Evolutionary conservation across 2,113 vertebrate genomes (phyloP).

Genomic region (Emydocephalus ijimae): DNA sequence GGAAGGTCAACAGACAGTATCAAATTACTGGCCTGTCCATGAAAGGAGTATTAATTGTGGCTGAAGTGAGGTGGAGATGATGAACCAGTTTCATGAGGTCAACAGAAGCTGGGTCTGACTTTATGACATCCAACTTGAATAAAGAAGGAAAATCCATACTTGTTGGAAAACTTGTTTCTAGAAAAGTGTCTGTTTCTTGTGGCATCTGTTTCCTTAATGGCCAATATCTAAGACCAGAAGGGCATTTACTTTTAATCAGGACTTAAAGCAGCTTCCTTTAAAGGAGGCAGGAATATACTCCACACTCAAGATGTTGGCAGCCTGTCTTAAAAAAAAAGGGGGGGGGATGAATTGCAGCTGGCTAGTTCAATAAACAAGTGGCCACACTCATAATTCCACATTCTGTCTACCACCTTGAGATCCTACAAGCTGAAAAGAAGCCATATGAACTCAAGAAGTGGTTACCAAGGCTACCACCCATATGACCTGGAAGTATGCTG

Average conservation of each 20-base stretch:
- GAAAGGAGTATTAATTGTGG: neutral
- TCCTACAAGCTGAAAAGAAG: neutral
- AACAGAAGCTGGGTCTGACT: neutral
- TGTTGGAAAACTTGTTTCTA: neutral
- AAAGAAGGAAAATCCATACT: neutral
- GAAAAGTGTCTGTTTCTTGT: neutral
- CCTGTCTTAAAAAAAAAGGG: neutral
- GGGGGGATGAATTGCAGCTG: neutral
- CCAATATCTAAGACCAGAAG: neutral
- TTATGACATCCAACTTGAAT: neutral
- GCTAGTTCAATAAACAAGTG: neutral
- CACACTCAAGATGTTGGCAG: neutral
- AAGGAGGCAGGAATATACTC: neutral
- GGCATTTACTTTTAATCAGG: neutral
- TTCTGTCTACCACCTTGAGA: neutral
- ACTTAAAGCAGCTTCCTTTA: neutral
- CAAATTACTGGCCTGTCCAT: neutral
- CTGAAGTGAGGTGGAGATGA: neutral
- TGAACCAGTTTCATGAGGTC: neutral
- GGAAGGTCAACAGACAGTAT: neutral
- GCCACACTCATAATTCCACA: neutral
- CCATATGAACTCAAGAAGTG: neutral
- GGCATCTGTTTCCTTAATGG: neutral
- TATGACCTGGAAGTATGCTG: neutral
- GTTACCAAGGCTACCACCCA: neutral